Base-by-base conservation (phyloP, 2,888 invertebrate genomes). In the Neoscelio sp. region DNA sequence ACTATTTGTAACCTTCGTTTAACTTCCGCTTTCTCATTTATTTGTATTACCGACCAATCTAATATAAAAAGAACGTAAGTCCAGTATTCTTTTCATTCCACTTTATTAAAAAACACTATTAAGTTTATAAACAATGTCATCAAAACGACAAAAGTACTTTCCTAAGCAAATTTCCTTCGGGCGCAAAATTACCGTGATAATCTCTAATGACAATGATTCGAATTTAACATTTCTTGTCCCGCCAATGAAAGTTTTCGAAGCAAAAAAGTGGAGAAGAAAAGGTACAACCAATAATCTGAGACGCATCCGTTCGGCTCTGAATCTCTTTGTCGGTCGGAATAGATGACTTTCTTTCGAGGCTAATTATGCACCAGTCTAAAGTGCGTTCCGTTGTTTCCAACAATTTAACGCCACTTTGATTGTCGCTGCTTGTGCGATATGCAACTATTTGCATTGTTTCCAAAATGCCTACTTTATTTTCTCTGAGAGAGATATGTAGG, bases 261-360 rank as follows among this genome's bases (percentile, higher is more conserved):
- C 30, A 17, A 71, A 54, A 71, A 50, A 18, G 12, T 13, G n/a
- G 67, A 75, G 79, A 80, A 82, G 82, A 82, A 82, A 82, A 81
- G 80, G 75, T 73, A 52, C 80, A 82, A 83, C 82, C 85, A 86
- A 87, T 87, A 86, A 86, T 84, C 85, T 83, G 83, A 84, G 80
- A 86, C 84, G 80, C 77, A 70, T 56, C 82, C 85, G 87, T 88
- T 88, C 87, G 86, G 87, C 87, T 88, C 87, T 88, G 82, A 87
- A 88, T 88, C 85, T 82, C 83, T 81, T 82, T 81, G 82, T 78
- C 70, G 83, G 82, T 81, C 80, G 70, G 80, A 80, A 79, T 73
- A 78, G 80, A 80, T 80, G 83, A 85, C 84, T 86, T 83, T 85
- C 85, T 83, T 80, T 76, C 80, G 82, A 78, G 60, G 81, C 71